Evolutionary conservation across 1,140 invertebrate genomes (phyloP).

Genomic region (Palaemon carinicauda): DNA sequence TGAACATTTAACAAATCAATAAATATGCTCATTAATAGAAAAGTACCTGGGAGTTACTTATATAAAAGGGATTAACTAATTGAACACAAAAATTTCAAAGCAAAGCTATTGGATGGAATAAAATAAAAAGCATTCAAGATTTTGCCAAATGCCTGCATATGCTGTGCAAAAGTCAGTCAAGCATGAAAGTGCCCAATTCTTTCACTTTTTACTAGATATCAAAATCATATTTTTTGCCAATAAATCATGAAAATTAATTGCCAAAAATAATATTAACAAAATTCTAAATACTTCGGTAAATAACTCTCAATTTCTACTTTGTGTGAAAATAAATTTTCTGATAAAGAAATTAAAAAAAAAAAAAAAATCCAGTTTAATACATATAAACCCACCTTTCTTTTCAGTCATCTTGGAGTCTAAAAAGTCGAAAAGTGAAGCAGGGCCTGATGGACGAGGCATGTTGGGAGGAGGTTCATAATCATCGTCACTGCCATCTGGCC

Average conservation of each 20-base stretch:
- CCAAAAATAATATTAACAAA: too few species aligned
- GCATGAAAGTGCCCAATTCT: too few species aligned
- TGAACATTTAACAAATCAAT: background rate
- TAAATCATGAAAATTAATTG: too few species aligned
- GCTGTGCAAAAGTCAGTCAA: too few species aligned
- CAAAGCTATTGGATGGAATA: too few species aligned
- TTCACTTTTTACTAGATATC: too few species aligned
- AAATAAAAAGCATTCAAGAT: too few species aligned
- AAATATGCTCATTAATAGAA: background rate
- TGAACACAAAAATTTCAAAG: too few species aligned
- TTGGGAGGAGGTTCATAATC: slow-evolving; percentile 65
- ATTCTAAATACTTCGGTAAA: background rate
- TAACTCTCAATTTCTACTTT: background rate
- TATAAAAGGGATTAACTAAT: background rate
- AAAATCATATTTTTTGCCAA: too few species aligned
- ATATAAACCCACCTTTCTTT: slow-evolving; percentile 35
- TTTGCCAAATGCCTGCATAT: too few species aligned
- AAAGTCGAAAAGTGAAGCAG: slow-evolving; percentile 87
- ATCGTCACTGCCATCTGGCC: slow-evolving; percentile 62
- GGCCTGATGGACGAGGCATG: slow-evolving; percentile 75
- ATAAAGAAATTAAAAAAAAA: background rate
- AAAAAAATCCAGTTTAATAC: background rate
- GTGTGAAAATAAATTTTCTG: too few species aligned
- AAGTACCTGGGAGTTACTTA: background rate
- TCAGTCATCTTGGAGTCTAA: slow-evolving; percentile 75